These are phyloP conservation scores for Lasioglossum albipes DNA, from an alignment of 1,140 invertebrate species.

Conservation along the genomic window DNA sequence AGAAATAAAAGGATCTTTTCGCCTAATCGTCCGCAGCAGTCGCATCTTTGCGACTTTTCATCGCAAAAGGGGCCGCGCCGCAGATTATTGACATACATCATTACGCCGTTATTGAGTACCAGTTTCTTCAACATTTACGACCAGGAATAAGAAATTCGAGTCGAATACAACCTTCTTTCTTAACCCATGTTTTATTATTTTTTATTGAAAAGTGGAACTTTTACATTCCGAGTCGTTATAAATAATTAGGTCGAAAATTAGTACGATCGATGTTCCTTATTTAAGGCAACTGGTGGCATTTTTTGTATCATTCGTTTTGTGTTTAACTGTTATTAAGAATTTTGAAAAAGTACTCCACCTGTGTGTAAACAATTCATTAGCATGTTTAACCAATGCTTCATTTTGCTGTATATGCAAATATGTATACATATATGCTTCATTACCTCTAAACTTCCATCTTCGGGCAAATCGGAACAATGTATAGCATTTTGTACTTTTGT, in stretches of 20 bases:
- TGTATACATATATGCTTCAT: background rate
- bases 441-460: conserved; percentile 91
- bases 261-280: background rate
- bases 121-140: too few relatives aligned
- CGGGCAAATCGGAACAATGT: conserved; percentile 95
- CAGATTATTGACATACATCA: conserved; percentile 57
- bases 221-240: background rate
- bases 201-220: background rate
- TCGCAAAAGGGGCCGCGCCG: background rate
- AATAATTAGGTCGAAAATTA: background rate
- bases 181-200: too few relatives aligned
- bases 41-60: conserved; percentile 12
- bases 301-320: background rate
- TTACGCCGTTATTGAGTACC: conserved; percentile 49
- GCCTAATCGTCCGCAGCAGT: background rate
- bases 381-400: background rate
- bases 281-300: background rate
- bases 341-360: conserved; percentile 89
- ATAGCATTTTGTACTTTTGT: conserved; percentile 93
- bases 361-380: conserved; percentile 41
- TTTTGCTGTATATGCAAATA: background rate
- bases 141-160: too few relatives aligned
- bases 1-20: conserved; percentile 1
- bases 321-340: conserved; percentile 79
- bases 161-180: too few relatives aligned